Evolutionary conservation across 2,797 vertebrate genomes (phyloP), one percentile per base, ranked within the genome.

Genomic region (Moxostoma hubbsi): DNA sequence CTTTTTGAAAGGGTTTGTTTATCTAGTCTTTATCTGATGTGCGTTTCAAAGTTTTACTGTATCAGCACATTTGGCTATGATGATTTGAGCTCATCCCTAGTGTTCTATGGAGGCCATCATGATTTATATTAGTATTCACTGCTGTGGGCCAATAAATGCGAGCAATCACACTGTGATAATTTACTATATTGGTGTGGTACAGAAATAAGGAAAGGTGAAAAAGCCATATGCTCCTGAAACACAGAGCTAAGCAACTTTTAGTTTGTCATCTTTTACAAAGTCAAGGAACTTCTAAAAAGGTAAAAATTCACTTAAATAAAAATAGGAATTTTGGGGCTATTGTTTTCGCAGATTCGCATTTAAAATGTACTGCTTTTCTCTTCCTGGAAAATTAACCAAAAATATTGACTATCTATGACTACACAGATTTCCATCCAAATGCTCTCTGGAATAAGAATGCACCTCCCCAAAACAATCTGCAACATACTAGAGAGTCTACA

Each of bases 21-120:
- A 54, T 64, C 10, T 55, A 64, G 71, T 64, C 11, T 58, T 46
- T 63, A n/a, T 78, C 59, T 64, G 16, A 54, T 61, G 58, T 12
- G 76, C 70, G n/a, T 70, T 78, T 78, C 15, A 4, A n/a, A 67
- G 59, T 57, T 55, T 54, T 63, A 55, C 43, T 63, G 36, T 71
- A 71, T 78, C 76, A 49, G 67, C 76, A 71, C 76, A 63, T 78
- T 71, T 12, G 54, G 58, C 67, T 49, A 46, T 71, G 76, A 64
- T 67, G 61, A 70, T 71, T 71, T 43, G 15, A 71, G 11, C 51
- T 47, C 53, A 16, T 71, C 67, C 67, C 67, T 55, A 24, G 58
- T 24, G 50, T 64, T 55, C 76, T 54, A 55, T 78, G 62, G 76
- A 78, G 68, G 67, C 67, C 76, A 71, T 78, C 9, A 7, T 78